These are phyloP conservation scores for Chelonus formosanus DNA, from an alignment of 2,888 invertebrate species.

Conservation along the genomic window DNA sequence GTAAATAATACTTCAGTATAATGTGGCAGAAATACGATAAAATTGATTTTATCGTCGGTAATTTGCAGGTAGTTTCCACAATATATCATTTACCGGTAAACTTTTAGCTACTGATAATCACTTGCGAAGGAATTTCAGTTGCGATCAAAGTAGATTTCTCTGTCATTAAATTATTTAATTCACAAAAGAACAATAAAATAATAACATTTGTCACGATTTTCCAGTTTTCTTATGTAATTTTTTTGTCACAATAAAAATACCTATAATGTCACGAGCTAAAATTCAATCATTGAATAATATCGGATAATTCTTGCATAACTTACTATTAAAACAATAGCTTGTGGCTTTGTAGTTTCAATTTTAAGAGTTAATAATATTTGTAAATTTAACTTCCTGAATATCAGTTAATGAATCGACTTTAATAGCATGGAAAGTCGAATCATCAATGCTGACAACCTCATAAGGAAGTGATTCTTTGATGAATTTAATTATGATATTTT, in stretches of 20 bases:
- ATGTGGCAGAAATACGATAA: no score
- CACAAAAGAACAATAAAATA: no score
- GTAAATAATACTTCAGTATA: no score
- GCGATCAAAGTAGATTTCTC: conserved; percentile 4
- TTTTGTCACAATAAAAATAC: no score
- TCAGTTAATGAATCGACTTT: no score
- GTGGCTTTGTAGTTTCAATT: background rate
- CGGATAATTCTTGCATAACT: conserved; percentile 4
- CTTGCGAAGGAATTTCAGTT: background rate
- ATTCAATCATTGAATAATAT: conserved; percentile 3
- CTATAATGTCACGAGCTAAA: background rate
- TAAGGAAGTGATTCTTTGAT: no score
- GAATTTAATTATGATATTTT: no score
- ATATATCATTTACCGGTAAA: background rate
- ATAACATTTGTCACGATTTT: no score
- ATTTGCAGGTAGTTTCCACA: background rate
- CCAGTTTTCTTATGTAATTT: no score
- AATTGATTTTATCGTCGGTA: background rate
- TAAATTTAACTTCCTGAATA: background rate
- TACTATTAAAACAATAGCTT: background rate
- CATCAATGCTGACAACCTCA: no score
- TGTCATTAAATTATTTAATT: background rate
- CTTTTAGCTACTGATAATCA: background rate
- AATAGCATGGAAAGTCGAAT: no score
- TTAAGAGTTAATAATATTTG: background rate